Evolutionary conservation across 2,888 invertebrate genomes (phyloP).

Genomic region (Epirrhoe tristata): DNA sequence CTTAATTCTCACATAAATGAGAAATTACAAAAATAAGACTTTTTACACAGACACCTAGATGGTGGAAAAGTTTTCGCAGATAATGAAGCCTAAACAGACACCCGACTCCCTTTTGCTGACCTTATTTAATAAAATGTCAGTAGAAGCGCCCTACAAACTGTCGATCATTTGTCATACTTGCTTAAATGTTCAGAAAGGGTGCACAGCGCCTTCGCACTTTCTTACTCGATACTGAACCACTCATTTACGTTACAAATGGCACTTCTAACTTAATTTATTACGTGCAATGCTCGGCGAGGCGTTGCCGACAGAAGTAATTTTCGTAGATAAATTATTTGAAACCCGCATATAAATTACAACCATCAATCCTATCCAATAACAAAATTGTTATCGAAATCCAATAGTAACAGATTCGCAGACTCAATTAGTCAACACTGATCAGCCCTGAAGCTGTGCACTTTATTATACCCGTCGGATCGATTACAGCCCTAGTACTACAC

Average conservation of each 20-base stretch:
- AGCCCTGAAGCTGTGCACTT: conserved; percentile 45
- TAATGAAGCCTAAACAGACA: conserved; percentile 19
- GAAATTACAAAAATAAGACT: background rate
- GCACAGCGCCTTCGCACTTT: conserved; percentile 10
- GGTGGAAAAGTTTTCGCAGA: conserved; percentile 3
- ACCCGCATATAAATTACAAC: conserved; percentile 30
- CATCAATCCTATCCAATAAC: conserved; percentile 34
- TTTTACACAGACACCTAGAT: background rate
- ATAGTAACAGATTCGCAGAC: conserved; percentile 48
- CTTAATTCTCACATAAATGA: background rate
- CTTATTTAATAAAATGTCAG: conserved; percentile 36
- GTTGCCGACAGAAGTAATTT: conserved; percentile 32
- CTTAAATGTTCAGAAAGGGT: conserved; percentile 26
- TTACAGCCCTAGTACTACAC: conserved; percentile 37
- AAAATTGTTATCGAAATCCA: conserved; percentile 46
- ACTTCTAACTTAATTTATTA: conserved; percentile 34
- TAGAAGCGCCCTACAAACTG: conserved; percentile 28
- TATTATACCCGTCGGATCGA: conserved; percentile 44
- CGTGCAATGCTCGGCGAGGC: conserved; percentile 24
- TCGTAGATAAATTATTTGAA: conserved; percentile 27
- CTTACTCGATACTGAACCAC: conserved; percentile 25
- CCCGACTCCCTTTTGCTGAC: conserved; percentile 23
- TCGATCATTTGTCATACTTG: conserved; percentile 34
- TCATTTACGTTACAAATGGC: conserved; percentile 33
- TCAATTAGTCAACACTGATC: conserved; percentile 57